Evolutionary conservation across 2,113 vertebrate species (phyloP).

Genomic region (Psittacus erithacus): DNA sequence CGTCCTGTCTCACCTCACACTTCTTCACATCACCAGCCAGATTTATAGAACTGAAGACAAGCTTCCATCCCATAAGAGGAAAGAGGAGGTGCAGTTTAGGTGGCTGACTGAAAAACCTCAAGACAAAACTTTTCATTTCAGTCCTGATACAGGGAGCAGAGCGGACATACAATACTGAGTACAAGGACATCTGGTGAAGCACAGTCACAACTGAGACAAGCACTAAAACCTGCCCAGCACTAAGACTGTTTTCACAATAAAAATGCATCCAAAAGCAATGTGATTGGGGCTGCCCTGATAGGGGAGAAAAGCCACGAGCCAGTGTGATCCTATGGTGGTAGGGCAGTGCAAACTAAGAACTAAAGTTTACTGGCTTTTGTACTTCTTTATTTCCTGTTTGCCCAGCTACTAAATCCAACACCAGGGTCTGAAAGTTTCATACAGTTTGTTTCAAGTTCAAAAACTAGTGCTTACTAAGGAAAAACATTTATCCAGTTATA

Average conservation of each 20-base stretch:
- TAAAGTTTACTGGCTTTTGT: neutral
- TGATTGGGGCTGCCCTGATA: accelerated
- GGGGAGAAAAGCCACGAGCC: neutral
- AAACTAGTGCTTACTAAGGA: neutral
- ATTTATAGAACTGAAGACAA: neutral
- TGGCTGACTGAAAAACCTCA: neutral
- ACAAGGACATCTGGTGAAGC: neutral
- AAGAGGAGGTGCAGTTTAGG: neutral
- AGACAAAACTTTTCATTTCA: neutral
- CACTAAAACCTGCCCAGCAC: neutral
- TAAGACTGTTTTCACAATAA: neutral
- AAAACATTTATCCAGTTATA: neutral
- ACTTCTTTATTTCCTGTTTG: neutral
- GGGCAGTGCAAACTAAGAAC: neutral
- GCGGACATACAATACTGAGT: neutral
- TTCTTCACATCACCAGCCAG: neutral
- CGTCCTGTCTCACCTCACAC: neutral
- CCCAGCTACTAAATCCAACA: neutral
- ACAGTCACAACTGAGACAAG: neutral
- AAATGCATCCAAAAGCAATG: neutral
- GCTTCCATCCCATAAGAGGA: neutral
- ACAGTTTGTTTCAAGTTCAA: neutral
- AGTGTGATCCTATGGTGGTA: neutral
- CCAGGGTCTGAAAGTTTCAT: neutral
- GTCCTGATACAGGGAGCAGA: neutral